These are phyloP conservation scores for Ursus arctos DNA, from an alignment of 2,113 vertebrate species.

Conservation along the genomic window DNA sequence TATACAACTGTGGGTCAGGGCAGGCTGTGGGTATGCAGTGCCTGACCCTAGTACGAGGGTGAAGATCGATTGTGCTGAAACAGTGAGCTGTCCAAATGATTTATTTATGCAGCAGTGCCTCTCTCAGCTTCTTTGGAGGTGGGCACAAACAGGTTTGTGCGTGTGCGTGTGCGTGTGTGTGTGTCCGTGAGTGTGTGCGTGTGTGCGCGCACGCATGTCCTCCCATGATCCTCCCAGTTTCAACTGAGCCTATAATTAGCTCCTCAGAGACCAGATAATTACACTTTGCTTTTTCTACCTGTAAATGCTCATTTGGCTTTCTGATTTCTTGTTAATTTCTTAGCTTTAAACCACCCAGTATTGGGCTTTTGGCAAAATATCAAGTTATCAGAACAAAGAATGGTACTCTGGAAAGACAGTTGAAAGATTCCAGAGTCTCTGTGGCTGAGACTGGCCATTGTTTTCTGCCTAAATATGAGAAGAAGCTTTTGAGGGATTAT, in stretches of 20 bases:
- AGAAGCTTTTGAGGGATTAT: neutral
- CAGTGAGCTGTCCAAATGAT: conserved; percentile 59
- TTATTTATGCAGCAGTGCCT: conserved; percentile 66
- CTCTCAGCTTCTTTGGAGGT: conserved; percentile 38
- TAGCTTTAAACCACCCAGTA: neutral
- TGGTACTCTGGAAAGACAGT: neutral
- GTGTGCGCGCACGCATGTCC: neutral
- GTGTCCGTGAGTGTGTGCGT: neutral
- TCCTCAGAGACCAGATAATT: conserved; percentile 72
- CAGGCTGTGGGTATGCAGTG: conserved; percentile 11
- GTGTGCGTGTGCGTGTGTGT: neutral
- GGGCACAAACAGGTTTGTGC: neutral
- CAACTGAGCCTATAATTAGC: conserved; percentile 76
- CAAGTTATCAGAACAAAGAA: conserved; percentile 23
- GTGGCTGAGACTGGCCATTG: neutral
- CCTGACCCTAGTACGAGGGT: conserved; percentile 62
- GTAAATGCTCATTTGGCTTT: conserved; percentile 62
- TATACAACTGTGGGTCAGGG: conserved; percentile 54
- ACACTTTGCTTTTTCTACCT: conserved; percentile 54
- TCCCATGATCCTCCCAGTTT: neutral
- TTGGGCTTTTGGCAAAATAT: neutral
- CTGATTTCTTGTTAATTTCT: conserved; percentile 51
- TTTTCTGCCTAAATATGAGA: neutral
- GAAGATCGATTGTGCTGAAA: conserved; percentile 74
- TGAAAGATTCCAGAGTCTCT: neutral